phyloP scores from a whole-genome alignment of 2,113 vertebrate species.

The Arizona elegans region DNA sequence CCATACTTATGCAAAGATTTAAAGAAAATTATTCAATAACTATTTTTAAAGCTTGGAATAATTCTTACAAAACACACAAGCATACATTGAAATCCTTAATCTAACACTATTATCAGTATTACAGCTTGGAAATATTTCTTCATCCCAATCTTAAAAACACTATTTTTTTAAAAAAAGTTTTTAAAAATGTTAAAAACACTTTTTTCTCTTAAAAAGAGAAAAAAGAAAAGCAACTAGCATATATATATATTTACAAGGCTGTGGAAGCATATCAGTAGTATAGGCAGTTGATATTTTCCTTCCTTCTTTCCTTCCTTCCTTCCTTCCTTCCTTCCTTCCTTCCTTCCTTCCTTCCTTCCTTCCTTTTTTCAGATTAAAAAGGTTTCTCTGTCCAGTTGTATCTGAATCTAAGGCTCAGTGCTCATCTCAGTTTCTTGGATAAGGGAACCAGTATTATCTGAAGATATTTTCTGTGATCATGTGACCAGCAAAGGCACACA shows the following conservation, averaged over 20 bases:
- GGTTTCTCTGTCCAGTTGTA: no score
- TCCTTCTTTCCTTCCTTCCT: no score
- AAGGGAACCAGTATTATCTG: neutral
- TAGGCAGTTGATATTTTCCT: neutral
- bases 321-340: no score
- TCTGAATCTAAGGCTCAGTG: neutral
- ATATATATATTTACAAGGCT: neutral
- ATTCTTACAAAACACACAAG: neutral
- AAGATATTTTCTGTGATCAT: neutral
- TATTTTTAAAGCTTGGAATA: neutral
- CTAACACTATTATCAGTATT: neutral
- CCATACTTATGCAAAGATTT: neutral
- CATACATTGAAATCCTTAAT: neutral
- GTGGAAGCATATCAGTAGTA: neutral
- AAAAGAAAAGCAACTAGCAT: neutral
- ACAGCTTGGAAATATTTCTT: neutral
- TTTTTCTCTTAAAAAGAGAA: neutral
- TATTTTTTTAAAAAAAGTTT: neutral
- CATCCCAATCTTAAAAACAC: neutral
- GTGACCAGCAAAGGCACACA: no score
- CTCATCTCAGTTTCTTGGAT: neutral
- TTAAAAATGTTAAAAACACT: no score
- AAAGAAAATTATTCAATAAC: neutral
- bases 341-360: no score
- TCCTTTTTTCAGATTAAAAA: no score